Percentiles rank a stretch among this genome's conserved stretches.
Conservation (phyloP, 2,113 vertebrate genomes). For the Origma solitaria region DNA sequence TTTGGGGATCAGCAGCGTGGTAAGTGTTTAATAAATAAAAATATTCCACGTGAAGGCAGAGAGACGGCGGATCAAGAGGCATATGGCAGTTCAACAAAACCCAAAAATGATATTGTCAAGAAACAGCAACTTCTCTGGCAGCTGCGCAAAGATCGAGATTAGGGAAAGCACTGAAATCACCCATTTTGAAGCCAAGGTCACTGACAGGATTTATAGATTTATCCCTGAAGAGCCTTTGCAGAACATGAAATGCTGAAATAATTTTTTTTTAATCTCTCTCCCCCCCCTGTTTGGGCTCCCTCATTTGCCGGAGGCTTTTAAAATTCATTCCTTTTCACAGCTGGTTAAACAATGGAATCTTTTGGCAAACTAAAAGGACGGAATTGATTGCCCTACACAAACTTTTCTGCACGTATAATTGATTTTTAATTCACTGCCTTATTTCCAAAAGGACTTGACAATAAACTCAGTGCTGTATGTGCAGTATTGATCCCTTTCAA, state of each 20-base stretch:
- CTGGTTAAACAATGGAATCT: constrained; percentile 66
- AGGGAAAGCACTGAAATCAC: not conserved
- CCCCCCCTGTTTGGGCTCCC: not conserved
- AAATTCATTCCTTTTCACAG: constrained; percentile 58
- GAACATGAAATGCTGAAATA: constrained; percentile 53
- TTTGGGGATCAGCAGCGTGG: not conserved
- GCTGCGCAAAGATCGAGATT: not conserved
- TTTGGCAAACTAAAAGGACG: constrained; percentile 66
- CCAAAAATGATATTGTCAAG: not conserved
- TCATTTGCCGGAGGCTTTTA: constrained; percentile 65
- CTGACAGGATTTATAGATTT: constrained; percentile 70
- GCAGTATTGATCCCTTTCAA: constrained; percentile 46
- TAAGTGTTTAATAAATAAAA: not conserved
- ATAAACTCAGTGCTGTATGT: constrained; percentile 45
- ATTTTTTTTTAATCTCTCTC: not conserved
- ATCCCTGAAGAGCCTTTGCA: constrained; percentile 73
- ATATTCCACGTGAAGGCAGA: not conserved
- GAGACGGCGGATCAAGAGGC: not conserved
- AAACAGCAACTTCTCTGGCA: not conserved
- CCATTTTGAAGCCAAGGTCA: constrained; percentile 69
- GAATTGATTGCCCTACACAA: constrained; percentile 63
- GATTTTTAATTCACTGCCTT: constrained; percentile 71
- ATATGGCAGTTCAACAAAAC: not conserved
- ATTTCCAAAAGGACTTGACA: constrained; percentile 62
- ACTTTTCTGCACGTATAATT: constrained; percentile 64